Conservation (phyloP, 2,113 vertebrate genomes). For the Heptranchias perlo region DNA sequence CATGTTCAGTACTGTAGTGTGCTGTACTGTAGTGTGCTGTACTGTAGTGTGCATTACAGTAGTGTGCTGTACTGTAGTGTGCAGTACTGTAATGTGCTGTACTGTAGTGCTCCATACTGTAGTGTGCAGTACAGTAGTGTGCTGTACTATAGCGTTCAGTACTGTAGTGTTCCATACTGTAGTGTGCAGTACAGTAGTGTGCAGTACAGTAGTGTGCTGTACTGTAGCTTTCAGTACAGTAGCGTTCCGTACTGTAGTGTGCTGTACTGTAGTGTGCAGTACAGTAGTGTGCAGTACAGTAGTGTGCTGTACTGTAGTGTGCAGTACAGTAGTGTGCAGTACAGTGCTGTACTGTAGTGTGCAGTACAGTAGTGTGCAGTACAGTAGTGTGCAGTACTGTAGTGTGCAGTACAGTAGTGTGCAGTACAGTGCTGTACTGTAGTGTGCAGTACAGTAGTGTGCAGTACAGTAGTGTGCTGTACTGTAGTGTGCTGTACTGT, state of each 20-base stretch:
- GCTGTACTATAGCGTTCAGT: not conserved
- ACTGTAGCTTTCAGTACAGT: not conserved
- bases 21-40: not conserved
- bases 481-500: too few species aligned
- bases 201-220: not conserved
- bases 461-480: too few species aligned
- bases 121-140: not conserved
- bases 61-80: not conserved
- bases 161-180: not conserved
- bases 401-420: too few species aligned
- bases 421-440: too few species aligned
- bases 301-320: not conserved
- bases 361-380: not conserved
- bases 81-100: not conserved
- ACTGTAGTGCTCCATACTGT: not conserved
- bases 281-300: not conserved
- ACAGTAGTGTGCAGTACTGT: too few species aligned
- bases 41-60: not conserved
- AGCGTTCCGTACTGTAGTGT: not conserved
- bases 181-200: not conserved
- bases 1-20: not conserved
- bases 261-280: not conserved
- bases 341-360: not conserved
- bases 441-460: too few species aligned
- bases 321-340: not conserved